These are phyloP conservation scores for Tineola bisselliella DNA, from an alignment of 2,888 invertebrate species.

Conservation along the genomic window DNA sequence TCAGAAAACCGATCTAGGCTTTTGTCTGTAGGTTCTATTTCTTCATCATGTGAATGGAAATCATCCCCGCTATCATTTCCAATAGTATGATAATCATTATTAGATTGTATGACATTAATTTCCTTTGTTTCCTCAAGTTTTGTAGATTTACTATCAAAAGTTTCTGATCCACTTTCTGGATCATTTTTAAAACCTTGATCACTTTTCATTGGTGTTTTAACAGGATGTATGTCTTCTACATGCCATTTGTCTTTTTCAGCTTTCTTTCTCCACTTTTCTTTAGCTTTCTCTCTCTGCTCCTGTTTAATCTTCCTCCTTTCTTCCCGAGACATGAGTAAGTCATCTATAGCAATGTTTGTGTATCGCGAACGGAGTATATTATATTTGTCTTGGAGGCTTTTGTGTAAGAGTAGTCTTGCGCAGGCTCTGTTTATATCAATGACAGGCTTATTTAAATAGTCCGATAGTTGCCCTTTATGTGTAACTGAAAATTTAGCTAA, in stretches of 20 bases:
- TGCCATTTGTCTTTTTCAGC: conserved; percentile 35
- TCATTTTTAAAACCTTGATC: conserved; percentile 31
- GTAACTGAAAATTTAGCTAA: conserved; percentile 50
- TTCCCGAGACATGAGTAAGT: conserved; percentile 51
- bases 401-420: conserved; percentile 49
- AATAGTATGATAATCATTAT: neutral
- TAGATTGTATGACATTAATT: too few species aligned
- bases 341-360: conserved; percentile 45
- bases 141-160: neutral
- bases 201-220: conserved; percentile 11
- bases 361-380: conserved; percentile 41
- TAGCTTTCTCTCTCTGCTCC: conserved; percentile 44
- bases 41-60: neutral
- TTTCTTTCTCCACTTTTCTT: conserved; percentile 11
- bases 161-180: conserved; percentile 17
- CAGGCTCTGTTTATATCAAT: conserved; percentile 49
- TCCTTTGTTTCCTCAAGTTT: neutral
- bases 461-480: conserved; percentile 41
- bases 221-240: conserved; percentile 14
- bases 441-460: conserved; percentile 42
- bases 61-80: neutral
- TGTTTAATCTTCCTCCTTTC: conserved; percentile 50
- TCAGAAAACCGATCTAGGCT: neutral
- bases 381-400: conserved; percentile 48
- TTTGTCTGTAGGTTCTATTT: neutral